phyloP scores from a whole-genome alignment of 2,888 invertebrate species.

The Galerucella pusilla region DNA sequence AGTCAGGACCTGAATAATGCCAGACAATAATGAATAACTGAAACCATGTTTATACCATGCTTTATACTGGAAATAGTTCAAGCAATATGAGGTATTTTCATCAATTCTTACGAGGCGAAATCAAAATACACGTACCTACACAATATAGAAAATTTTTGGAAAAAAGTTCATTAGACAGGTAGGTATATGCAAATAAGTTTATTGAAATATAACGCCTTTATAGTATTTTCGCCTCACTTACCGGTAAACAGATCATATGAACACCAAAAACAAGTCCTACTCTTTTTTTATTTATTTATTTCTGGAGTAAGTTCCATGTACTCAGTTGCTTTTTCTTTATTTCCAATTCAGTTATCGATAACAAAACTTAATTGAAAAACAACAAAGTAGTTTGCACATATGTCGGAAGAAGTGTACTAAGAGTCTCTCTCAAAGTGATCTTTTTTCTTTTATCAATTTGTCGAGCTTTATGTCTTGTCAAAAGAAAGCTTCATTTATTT shows the following conservation, averaged over 20 bases:
- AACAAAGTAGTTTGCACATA: not conserved
- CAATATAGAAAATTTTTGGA: too few species aligned
- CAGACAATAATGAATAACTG: slow-evolving; percentile 3
- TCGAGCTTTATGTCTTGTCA: not conserved
- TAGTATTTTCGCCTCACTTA: too few species aligned
- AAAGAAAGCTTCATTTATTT: slow-evolving; percentile 3
- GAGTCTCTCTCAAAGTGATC: not conserved
- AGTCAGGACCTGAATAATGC: not conserved
- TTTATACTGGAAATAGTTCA: not conserved
- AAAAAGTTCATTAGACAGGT: too few species aligned
- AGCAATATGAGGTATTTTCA: not conserved
- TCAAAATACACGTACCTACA: too few species aligned
- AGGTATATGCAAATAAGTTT: too few species aligned
- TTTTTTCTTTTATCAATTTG: slow-evolving; percentile 9
- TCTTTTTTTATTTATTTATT: too few species aligned
- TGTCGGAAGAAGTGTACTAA: not conserved
- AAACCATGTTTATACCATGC: not conserved
- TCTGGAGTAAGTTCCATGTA: too few species aligned
- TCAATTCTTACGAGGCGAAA: not conserved
- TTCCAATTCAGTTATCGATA: too few species aligned
- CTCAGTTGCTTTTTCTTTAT: too few species aligned
- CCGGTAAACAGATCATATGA: too few species aligned
- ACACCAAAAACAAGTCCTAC: too few species aligned
- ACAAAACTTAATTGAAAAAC: not conserved
- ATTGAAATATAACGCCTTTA: too few species aligned